phyloP scores from a whole-genome alignment of 2,888 invertebrate genomes.

The Scaptomyza reducta region DNA sequence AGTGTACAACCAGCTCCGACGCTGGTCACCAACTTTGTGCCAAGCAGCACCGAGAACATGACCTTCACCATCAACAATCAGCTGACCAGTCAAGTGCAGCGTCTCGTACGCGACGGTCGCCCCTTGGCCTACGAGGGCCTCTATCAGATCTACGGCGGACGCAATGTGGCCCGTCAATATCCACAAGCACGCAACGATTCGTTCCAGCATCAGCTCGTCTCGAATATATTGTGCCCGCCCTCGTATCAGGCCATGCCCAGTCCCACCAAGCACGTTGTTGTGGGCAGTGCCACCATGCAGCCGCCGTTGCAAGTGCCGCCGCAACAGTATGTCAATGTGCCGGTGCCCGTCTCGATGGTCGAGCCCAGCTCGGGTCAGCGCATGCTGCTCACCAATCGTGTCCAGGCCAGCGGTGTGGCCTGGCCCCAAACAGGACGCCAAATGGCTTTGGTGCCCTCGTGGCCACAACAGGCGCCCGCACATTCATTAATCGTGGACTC shows the following conservation, averaged over 20 bases:
- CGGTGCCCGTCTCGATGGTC: constrained; percentile 94
- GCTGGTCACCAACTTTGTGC: constrained; percentile 90
- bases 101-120: constrained; percentile 88
- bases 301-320: constrained; percentile 87
- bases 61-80: constrained; percentile 98
- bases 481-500: constrained; percentile 91
- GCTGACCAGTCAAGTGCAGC: constrained; percentile 89
- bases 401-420: constrained; percentile 84
- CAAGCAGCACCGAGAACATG: constrained; percentile 92
- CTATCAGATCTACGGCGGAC: constrained; percentile 87
- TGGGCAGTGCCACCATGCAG: constrained; percentile 85
- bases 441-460: constrained; percentile 93
- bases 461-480: constrained; percentile 90
- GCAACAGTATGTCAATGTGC: constrained; percentile 91
- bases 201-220: constrained; percentile 95
- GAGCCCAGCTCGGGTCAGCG: constrained; percentile 92
- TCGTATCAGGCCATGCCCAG: constrained; percentile 94
- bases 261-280: constrained; percentile 85
- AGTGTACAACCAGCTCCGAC: constrained; percentile 86
- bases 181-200: constrained; percentile 89
- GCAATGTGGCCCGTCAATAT: constrained; percentile 89
- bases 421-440: constrained; percentile 87
- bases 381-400: constrained; percentile 88
- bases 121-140: constrained; percentile 91
- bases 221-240: constrained; percentile 96